Conservation (phyloP, 2,888 invertebrate species). For the Barypeithes pellucidus region DNA sequence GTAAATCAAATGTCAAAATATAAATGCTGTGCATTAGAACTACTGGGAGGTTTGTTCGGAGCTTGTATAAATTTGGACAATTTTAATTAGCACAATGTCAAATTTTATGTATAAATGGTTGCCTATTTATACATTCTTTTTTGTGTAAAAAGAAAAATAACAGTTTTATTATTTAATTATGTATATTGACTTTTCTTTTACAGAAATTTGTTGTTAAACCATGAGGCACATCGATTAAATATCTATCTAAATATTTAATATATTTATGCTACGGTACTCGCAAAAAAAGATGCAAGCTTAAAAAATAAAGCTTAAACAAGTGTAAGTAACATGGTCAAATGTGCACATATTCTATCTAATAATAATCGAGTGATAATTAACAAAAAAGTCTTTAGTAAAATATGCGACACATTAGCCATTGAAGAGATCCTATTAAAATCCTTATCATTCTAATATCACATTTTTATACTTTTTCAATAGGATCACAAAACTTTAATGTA, state of each 20-base stretch:
- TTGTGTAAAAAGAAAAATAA: background rate
- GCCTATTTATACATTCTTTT: too few species aligned
- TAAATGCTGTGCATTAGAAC: background rate
- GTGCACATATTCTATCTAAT: slow-evolving; percentile 37
- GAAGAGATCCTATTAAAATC: slow-evolving; percentile 55
- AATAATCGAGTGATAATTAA: background rate
- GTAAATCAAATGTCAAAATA: background rate
- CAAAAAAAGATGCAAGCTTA: background rate
- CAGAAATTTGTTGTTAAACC: slow-evolving; percentile 2
- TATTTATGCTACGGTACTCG: background rate
- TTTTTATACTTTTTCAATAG: slow-evolving; percentile 55
- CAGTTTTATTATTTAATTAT: background rate
- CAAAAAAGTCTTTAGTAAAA: slow-evolving; percentile 20
- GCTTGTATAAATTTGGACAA: too few species aligned
- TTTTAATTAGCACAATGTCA: too few species aligned
- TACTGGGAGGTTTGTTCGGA: background rate
- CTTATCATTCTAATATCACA: slow-evolving; percentile 52
- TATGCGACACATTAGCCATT: slow-evolving; percentile 42
- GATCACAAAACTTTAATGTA: slow-evolving; percentile 44
- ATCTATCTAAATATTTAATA: background rate
- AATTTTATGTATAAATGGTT: too few species aligned
- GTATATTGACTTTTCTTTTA: background rate
- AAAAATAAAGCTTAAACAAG: slow-evolving; percentile 3
- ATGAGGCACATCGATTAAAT: slow-evolving; percentile 15
- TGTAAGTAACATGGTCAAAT: slow-evolving; percentile 17